Evolutionary conservation across 2,888 invertebrate species (phyloP).

Genomic region (Tridacna gigas): DNA sequence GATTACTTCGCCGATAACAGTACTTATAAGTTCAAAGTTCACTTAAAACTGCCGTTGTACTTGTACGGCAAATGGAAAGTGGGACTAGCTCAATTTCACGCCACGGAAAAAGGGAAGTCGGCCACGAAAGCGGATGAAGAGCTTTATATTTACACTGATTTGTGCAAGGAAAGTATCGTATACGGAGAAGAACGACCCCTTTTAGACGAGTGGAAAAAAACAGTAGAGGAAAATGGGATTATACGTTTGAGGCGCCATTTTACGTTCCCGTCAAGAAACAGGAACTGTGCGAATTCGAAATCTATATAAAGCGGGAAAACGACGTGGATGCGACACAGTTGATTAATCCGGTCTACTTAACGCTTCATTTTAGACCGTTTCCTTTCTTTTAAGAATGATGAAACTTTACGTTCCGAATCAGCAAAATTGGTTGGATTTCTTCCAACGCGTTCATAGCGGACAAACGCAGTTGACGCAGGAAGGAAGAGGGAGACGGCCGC

Average conservation of each 20-base stretch:
- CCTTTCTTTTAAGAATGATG: constrained; percentile 35
- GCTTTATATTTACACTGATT: constrained; percentile 29
- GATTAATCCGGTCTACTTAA: constrained; percentile 43
- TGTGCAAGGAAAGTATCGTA: constrained; percentile 35
- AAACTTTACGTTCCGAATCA: constrained; percentile 65
- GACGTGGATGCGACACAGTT: constrained; percentile 30
- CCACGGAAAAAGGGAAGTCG: constrained; percentile 28
- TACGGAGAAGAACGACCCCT: constrained; percentile 32
- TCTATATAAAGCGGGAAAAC: constrained; percentile 51
- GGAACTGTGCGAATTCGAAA: constrained; percentile 38
- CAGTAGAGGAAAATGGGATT: constrained; percentile 16
- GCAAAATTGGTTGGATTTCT: constrained; percentile 57
- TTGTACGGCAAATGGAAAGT: constrained; percentile 31
- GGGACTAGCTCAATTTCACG: constrained; percentile 29
- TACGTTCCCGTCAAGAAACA: constrained; percentile 41
- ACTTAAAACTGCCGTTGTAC: constrained; percentile 25
- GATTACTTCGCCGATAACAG: constrained; percentile 28
- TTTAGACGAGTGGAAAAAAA: constrained; percentile 24
- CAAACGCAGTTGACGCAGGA: constrained; percentile 35
- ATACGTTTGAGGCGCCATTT: constrained; percentile 31
- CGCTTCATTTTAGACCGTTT: constrained; percentile 51
- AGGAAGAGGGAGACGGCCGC: constrained; percentile 37
- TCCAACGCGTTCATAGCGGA: constrained; percentile 41
- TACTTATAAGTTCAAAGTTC: constrained; percentile 27
- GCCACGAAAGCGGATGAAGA: constrained; percentile 4